These are phyloP conservation scores for Stigmatopora nigra DNA, from an alignment of 2,113 vertebrate genomes.

Conservation along the genomic window DNA sequence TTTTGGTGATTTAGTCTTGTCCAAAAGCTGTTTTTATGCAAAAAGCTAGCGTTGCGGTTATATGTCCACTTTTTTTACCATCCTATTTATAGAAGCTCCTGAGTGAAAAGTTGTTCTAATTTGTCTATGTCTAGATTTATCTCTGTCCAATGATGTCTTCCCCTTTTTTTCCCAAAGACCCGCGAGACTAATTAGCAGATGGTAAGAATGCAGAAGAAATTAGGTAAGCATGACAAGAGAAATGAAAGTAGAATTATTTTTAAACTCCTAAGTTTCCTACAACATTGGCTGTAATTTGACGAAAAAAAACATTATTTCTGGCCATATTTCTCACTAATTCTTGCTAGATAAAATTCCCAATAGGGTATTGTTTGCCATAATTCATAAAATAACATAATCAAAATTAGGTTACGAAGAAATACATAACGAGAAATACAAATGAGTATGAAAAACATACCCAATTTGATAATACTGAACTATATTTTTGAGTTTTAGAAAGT, in stretches of 20 bases:
- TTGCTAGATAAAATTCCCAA: neutral
- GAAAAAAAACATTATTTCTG: neutral
- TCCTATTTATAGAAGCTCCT: conserved; percentile 51
- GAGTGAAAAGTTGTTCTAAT: conserved; percentile 52
- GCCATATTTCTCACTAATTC: neutral
- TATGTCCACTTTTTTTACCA: conserved; percentile 22
- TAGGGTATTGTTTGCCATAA: neutral
- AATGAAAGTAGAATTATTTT: conserved; percentile 8
- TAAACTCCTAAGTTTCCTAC: conserved; percentile 9
- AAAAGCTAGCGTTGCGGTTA: conserved; percentile 12
- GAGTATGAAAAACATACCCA: neutral
- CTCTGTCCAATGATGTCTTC: conserved; percentile 46
- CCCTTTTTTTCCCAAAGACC: conserved; percentile 28
- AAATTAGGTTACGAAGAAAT: neutral
- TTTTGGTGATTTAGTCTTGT: conserved; percentile 7
- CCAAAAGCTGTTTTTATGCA: conserved; percentile 13
- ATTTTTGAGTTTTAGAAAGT: neutral
- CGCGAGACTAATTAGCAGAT: conserved; percentile 55
- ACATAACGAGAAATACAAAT: too few relatives aligned
- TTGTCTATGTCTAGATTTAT: conserved; percentile 59
- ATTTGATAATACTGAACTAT: conserved; percentile 3
- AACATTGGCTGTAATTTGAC: neutral
- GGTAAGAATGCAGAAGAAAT: conserved; percentile 38
- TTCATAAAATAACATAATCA: neutral
- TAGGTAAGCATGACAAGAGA: conserved; percentile 16